phyloP scores from a whole-genome alignment of 1,140 invertebrate species.

The Drosophila mojavensis region DNA sequence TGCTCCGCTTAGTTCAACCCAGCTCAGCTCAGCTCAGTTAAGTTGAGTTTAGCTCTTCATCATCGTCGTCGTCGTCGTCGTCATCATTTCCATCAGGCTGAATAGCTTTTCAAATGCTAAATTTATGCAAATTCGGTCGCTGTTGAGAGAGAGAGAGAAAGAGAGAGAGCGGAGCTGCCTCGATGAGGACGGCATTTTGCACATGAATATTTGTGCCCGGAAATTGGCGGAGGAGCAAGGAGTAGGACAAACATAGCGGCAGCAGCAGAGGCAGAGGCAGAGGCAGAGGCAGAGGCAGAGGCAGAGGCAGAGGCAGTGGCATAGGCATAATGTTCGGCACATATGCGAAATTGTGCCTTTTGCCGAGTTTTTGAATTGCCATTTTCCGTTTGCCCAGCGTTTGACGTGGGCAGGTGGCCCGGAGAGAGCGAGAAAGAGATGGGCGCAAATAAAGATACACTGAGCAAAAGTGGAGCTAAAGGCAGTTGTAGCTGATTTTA shows the following conservation, averaged over 20 bases:
- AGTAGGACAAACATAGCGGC: neutral
- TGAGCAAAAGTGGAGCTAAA: neutral
- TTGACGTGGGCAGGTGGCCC: conserved; percentile 32
- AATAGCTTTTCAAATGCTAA: conserved; percentile 79
- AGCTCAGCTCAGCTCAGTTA: conserved; percentile 38
- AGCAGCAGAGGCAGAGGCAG: neutral
- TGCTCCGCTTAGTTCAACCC: conserved; percentile 10
- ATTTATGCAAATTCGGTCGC: conserved; percentile 72
- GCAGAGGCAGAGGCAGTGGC: neutral
- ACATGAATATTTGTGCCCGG: conserved; percentile 73
- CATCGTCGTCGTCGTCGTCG: conserved; percentile 63
- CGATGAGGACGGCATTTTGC: conserved; percentile 54
- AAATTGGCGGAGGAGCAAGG: conserved; percentile 10
- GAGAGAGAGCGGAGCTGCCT: conserved; percentile 1
- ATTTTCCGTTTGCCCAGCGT: conserved; percentile 60
- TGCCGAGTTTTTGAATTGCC: conserved; percentile 63
- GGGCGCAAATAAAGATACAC: neutral
- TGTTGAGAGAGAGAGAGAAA: conserved; percentile 11
- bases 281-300: neutral
- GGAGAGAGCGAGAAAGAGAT: neutral
- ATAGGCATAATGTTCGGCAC: conserved; percentile 32
- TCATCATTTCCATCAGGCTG: conserved; percentile 77
- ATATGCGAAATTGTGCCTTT: conserved; percentile 71
- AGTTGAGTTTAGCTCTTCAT: conserved; percentile 54
- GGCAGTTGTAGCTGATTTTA: too few relatives aligned